These are phyloP conservation scores for Argyra leucocephala DNA, from an alignment of 2,888 invertebrate species.

Conservation along the genomic window DNA sequence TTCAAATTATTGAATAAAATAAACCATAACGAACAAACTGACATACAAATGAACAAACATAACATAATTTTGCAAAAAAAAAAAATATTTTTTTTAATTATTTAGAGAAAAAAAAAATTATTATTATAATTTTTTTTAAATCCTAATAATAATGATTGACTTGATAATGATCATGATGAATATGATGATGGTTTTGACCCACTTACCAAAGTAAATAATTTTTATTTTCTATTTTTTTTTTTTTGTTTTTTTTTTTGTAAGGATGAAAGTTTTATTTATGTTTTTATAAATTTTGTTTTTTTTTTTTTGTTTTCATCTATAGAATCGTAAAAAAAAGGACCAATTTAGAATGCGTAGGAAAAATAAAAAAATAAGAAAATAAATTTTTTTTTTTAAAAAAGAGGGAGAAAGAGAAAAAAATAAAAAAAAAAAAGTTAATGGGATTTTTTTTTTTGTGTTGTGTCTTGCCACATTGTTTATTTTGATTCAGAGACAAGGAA, in stretches of 20 bases:
- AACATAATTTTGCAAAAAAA: neutral
- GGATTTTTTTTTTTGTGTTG: neutral
- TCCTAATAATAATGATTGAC: no score
- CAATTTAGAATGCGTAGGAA: constrained; percentile 6
- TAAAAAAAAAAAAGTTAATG: neutral
- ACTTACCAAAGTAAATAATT: constrained; percentile 20
- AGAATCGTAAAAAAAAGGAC: constrained; percentile 1
- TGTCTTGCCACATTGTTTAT: neutral
- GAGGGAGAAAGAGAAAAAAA: no score
- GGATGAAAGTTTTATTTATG: no score
- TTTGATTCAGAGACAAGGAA: neutral
- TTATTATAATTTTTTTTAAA: no score
- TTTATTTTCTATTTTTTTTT: constrained; percentile 16
- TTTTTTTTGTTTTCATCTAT: no score
- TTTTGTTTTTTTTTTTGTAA: constrained; percentile 11
- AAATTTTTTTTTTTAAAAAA: no score
- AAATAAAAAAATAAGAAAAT: neutral
- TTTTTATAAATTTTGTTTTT: no score
- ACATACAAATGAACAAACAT: neutral
- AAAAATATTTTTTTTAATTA: neutral
- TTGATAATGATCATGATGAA: neutral
- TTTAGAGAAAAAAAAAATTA: neutral
- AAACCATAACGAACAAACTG: no score
- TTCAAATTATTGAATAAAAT: no score
- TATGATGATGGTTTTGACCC: constrained; percentile 19